Base-by-base conservation (phyloP, 1,140 invertebrate genomes). In the Eueides isabella region DNA sequence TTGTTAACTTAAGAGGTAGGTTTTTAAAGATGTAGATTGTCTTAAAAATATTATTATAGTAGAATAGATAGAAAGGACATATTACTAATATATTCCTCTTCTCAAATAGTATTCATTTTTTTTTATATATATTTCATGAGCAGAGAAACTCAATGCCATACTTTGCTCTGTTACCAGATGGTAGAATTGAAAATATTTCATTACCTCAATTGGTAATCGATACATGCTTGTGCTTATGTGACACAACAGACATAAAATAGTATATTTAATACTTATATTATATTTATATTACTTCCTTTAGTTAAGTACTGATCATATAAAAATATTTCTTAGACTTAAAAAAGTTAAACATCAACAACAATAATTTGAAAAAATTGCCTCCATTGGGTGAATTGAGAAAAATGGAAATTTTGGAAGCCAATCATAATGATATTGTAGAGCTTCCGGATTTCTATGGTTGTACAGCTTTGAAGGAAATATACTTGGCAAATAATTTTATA, bases 401-500 rank as follows among this genome's bases (percentile, higher is more conserved):
- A 91, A 93, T 98, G 76, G 96, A 98, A 91, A 94, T 95, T 75
- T 87, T 99, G 0, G 96, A 97, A 88, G 94, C 97, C 12, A 96
- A 97, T 77, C 96, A 97, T 79, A 97, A 97, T 89, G 94, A 96
- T 79, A 95, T 97, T 80, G 91, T 93, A 82, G 88, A 92, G 71
- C 94, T 97, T 78, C 96, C 96, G 9, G 93, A 95, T 80, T 95
- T 96, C 71, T 95, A 94, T 80, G 96, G 96, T 33, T 97, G 96
- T 89, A 94, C 94, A 48, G 86, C 93, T 65, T 87, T 97, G 11
- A 95, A 95, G 91, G 96, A 97, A 91, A 88, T 98, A 41, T 95
- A 97, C 89, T 94, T 97, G 78, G 96, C 96, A 71, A 96, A 97
- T 83, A 98, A 98, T 93, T 95, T 92, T 74, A 96, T 98, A 71